Evolutionary conservation across 1,140 invertebrate species (phyloP).

Genomic region (Drosophila sechellia): DNA sequence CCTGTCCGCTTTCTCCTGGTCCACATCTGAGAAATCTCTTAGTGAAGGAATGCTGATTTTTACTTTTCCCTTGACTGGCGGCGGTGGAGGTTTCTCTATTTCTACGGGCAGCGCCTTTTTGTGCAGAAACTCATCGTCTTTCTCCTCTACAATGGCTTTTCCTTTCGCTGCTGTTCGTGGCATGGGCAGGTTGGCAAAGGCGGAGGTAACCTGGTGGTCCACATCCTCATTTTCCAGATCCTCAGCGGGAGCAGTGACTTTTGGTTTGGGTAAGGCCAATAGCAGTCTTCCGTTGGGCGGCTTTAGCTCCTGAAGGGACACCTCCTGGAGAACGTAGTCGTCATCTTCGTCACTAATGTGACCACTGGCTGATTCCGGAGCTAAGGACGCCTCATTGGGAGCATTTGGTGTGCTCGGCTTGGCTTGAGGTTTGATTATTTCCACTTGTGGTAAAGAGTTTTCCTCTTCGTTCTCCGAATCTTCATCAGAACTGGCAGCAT

Average conservation of each 20-base stretch:
- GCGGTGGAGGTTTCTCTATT: constrained; percentile 62
- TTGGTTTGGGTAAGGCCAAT: constrained; percentile 65
- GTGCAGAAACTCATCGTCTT: constrained; percentile 87
- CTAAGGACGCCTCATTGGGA: neutral
- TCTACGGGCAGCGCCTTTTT: constrained; percentile 84
- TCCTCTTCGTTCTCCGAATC: constrained; percentile 63
- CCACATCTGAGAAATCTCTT: constrained; percentile 86
- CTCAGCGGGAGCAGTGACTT: constrained; percentile 12
- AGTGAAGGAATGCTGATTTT: constrained; percentile 84
- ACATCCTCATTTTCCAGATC: constrained; percentile 12
- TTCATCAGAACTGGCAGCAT: constrained; percentile 78
- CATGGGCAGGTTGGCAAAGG: constrained; percentile 69
- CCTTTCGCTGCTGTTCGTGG: constrained; percentile 27
- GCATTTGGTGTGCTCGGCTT: neutral
- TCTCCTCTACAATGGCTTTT: constrained; percentile 81
- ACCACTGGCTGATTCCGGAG: constrained; percentile 23
- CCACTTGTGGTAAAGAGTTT: constrained; percentile 9
- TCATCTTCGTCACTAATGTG: constrained; percentile 81
- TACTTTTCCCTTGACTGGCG: constrained; percentile 63
- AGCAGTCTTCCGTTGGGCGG: constrained; percentile 10
- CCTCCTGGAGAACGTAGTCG: constrained; percentile 66
- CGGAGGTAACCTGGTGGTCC: constrained; percentile 46
- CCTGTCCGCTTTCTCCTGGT: constrained; percentile 75
- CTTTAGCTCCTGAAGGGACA: constrained; percentile 50
- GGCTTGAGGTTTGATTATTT: constrained; percentile 25